A percentile compares a stretch with the other conserved stretches of the same genome.
Evolutionary conservation across 1,140 invertebrate species (phyloP).

Genomic region (Heliconius himera): DNA sequence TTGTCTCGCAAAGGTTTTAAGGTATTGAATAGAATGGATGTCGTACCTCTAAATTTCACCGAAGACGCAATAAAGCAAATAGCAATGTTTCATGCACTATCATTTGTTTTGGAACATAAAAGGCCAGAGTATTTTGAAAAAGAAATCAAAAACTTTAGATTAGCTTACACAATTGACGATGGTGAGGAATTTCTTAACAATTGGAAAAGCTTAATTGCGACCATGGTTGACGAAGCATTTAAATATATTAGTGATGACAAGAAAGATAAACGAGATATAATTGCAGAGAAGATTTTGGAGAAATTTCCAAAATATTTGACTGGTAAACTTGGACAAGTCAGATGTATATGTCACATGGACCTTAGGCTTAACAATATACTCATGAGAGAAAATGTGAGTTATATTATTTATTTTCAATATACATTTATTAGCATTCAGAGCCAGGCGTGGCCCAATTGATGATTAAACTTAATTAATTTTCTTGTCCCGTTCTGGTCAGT

Average conservation of each 20-base stretch:
- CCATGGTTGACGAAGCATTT: neutral
- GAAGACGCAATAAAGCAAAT: conserved; percentile 44
- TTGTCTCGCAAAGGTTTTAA: conserved; percentile 41
- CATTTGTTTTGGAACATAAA: conserved; percentile 42
- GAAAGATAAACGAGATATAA: conserved; percentile 27
- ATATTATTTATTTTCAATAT: neutral
- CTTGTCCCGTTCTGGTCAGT: too few relatives aligned
- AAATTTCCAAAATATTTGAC: conserved; percentile 30
- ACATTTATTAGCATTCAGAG: too few relatives aligned
- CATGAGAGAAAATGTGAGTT: conserved; percentile 33
- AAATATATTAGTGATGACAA: conserved; percentile 25
- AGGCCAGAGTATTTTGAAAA: conserved; percentile 39
- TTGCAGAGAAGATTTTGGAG: conserved; percentile 12
- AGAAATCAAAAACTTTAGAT: conserved; percentile 31
- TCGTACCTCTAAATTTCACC: conserved; percentile 43
- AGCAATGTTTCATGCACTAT: conserved; percentile 50
- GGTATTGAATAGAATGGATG: conserved; percentile 40
- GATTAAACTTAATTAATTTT: too few relatives aligned
- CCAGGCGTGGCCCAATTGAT: too few relatives aligned
- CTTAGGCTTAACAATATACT: conserved; percentile 50
- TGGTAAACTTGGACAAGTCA: conserved; percentile 24
- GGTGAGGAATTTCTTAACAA: conserved; percentile 4
- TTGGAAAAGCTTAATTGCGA: conserved; percentile 4
- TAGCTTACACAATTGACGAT: neutral
- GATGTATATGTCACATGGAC: conserved; percentile 49